phyloP scores from a whole-genome alignment of 2,797 vertebrate genomes.

The Sebastiscus albofasciatus region DNA sequence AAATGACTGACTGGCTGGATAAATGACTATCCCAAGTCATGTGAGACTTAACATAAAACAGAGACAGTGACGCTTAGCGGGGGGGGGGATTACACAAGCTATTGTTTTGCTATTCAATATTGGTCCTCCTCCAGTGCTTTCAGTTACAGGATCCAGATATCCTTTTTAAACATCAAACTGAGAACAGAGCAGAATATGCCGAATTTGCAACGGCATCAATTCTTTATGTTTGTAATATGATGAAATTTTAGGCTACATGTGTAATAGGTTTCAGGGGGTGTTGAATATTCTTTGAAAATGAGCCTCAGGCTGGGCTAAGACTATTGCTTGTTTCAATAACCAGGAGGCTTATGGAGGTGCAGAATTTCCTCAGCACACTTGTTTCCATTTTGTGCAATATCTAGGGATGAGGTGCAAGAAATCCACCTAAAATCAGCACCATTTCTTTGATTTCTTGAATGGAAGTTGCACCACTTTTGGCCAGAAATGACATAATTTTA shows the following conservation, averaged over 20 bases:
- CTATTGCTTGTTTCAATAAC: slow-evolving; percentile 48
- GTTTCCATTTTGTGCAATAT: background rate
- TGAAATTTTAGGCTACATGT: slow-evolving; percentile 45
- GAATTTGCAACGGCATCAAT: slow-evolving; percentile 33
- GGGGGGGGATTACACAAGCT: slow-evolving; percentile 33
- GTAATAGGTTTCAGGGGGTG: slow-evolving; percentile 40
- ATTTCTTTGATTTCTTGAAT: background rate
- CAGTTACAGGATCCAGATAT: slow-evolving; percentile 23
- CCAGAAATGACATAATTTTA: no score
- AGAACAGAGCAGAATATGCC: background rate
- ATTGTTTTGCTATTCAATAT: slow-evolving; percentile 44
- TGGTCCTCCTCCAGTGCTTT: slow-evolving; percentile 38
- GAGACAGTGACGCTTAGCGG: slow-evolving; percentile 29
- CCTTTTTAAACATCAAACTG: slow-evolving; percentile 3
- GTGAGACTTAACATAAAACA: slow-evolving; percentile 8
- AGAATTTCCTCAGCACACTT: background rate
- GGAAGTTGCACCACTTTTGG: background rate
- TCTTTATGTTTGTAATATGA: slow-evolving; percentile 46
- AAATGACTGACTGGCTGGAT: background rate
- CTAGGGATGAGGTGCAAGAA: background rate
- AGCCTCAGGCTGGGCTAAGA: slow-evolving; percentile 31
- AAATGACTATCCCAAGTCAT: background rate
- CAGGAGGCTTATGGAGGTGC: slow-evolving; percentile 23
- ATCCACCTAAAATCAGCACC: background rate
- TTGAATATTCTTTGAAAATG: slow-evolving; percentile 41